These are phyloP conservation scores for Paedocypris micromegethes DNA, from an alignment of 2,797 vertebrate genomes.

Conservation along the genomic window DNA sequence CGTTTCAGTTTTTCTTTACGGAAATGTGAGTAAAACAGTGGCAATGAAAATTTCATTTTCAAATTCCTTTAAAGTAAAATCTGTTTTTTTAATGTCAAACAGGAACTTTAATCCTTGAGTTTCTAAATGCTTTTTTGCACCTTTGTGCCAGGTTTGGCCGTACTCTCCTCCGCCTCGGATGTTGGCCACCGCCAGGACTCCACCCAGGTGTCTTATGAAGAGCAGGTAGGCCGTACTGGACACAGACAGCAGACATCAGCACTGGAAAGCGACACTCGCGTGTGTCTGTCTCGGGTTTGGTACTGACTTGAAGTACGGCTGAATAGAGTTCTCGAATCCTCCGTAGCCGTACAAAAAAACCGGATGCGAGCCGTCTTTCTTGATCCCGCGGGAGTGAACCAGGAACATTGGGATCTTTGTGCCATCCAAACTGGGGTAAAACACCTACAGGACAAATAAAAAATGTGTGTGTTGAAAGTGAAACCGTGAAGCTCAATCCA, in stretches of 20 bases:
- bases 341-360: conserved; percentile 73
- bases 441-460: conserved; percentile 57
- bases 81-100: too few species aligned
- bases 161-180: conserved; percentile 74
- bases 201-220: conserved; percentile 69
- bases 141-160: conserved; percentile 74
- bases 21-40: too few species aligned
- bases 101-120: too few species aligned
- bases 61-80: too few species aligned
- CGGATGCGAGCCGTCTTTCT: conserved; percentile 61
- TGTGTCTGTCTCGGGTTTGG: too few species aligned
- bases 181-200: conserved; percentile 72
- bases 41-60: too few species aligned
- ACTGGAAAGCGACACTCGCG: too few species aligned
- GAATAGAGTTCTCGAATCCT: conserved; percentile 69
- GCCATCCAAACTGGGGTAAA: conserved; percentile 71
- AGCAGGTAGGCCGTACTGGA: conserved; percentile 66
- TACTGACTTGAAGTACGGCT: conserved; percentile 68
- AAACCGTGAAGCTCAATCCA: background rate
- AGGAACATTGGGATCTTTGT: conserved; percentile 74
- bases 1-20: too few species aligned
- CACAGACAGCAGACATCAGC: background rate
- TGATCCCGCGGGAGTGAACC: conserved; percentile 60
- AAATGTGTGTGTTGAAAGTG: background rate
- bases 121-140: conserved; percentile 42